phyloP scores from a whole-genome alignment of 2,888 invertebrate species.

The Aproaerema taeniolella region DNA sequence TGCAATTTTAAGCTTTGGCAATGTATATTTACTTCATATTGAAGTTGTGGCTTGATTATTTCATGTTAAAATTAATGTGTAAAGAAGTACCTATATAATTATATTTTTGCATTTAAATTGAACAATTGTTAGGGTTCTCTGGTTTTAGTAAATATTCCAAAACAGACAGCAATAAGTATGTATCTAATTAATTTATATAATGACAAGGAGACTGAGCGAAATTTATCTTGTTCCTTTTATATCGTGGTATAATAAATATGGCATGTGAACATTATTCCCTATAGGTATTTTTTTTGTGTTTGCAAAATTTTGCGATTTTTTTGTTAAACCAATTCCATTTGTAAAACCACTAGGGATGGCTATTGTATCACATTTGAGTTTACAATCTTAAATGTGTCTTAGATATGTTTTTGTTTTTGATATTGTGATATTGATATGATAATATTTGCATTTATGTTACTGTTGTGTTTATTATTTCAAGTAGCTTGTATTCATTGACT shows the following conservation, averaged over 20 bases:
- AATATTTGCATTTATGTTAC: slow-evolving; percentile 15
- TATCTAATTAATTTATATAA: no score
- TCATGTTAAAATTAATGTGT: slow-evolving; percentile 2
- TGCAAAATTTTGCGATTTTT: neutral
- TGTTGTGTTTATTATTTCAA: slow-evolving; percentile 11
- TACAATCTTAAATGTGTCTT: no score
- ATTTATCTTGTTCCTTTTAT: neutral
- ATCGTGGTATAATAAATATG: neutral
- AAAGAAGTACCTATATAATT: slow-evolving; percentile 14
- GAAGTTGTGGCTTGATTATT: slow-evolving; percentile 22
- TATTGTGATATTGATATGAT: slow-evolving; percentile 10
- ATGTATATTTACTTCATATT: slow-evolving; percentile 26
- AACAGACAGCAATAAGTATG: no score
- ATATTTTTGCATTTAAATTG: slow-evolving; percentile 19
- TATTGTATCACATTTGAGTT: no score
- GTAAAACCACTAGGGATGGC: no score
- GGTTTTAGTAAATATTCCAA: neutral
- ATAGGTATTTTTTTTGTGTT: slow-evolving; percentile 3
- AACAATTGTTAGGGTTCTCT: neutral
- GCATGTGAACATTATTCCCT: no score
- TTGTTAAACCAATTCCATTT: no score
- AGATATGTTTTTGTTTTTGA: neutral
- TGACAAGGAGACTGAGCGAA: slow-evolving; percentile 12
- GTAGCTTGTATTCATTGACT: no score
- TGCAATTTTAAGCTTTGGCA: neutral